Evolutionary conservation across 2,888 invertebrate species (phyloP), one percentile per base, ranked within the genome.

Genomic region (Halictus quadricinctus): DNA sequence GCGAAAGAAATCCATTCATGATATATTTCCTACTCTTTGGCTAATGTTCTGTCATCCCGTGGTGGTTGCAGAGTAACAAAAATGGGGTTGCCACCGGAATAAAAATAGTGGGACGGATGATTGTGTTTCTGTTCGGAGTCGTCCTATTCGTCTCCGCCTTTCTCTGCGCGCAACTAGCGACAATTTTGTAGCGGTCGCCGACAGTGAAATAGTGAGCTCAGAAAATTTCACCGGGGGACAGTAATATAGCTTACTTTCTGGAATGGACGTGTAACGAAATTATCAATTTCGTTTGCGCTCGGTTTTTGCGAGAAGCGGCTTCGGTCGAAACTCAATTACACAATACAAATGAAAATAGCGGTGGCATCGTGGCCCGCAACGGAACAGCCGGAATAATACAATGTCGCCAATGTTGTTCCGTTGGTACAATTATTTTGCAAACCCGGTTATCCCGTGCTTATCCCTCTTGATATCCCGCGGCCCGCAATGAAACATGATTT

Each of bases 31-130:
- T 36, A 46, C 72, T 75, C 70, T 25, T 46, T 41, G 60, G n/a
- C 77, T 25, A 72, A 29, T 15, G 66, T 78, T 84, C 74, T 66
- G 21, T 70, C 54, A 15, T n/a, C 15, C n/a, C 25, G 36, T n/a
- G 25, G 74, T 66, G 64, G 58, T 76, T 29, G 66, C 4, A 18
- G 66, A 66, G 48, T 15, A 43, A 70, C 48, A 80, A 85, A 80
- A 76, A 85, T 41, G 75, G n/a, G 48, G 36, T 60, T 78, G 58
- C 54, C 25, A 5, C 15, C 12, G 46, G 54, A 77, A 43, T 77
- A 80, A 77, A 85, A 85, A 80, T 80, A 72, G 75, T 66, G 78
- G 85, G 77, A 84, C 48, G 66, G 75, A 85, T 80, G 85, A 76
- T 78, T 85, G 77, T 72, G 41, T 80, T 80, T 72, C 75, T 80